Percentiles rank a stretch among this genome's conserved stretches.
Evolutionary conservation across 2,113 vertebrate genomes (phyloP).

Genomic region (Motacilla tschutschensis): DNA sequence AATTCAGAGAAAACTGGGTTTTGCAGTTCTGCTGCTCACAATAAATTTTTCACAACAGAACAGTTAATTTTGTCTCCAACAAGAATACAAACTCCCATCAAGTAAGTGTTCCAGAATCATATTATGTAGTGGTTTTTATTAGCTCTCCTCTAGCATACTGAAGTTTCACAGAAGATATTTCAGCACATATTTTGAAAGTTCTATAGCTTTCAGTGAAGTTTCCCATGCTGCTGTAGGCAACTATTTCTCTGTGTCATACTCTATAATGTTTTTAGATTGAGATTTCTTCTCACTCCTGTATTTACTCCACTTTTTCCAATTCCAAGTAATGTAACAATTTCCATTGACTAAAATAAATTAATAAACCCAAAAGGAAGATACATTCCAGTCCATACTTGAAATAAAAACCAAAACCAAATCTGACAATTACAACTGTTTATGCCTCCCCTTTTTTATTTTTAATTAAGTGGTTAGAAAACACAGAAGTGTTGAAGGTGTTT

Average conservation of each 20-base stretch:
- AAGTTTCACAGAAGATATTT: not conserved
- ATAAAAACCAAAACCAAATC: not conserved
- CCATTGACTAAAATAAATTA: not conserved
- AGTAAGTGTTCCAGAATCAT: not conserved
- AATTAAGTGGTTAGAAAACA: not conserved
- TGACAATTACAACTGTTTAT: not conserved
- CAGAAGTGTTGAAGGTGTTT: not conserved
- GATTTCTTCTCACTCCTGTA: not conserved
- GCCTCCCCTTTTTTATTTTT: not conserved
- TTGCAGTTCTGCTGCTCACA: not conserved
- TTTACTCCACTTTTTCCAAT: not conserved
- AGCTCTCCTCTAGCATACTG: not conserved
- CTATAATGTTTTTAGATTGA: not conserved
- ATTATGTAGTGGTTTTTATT: not conserved
- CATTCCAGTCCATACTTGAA: not conserved
- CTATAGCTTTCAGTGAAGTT: not conserved
- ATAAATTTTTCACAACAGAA: not conserved
- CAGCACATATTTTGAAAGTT: not conserved
- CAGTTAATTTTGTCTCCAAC: not conserved
- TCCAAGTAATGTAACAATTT: not conserved
- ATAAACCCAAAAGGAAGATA: not conserved
- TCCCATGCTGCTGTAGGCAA: not conserved
- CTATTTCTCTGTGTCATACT: not conserved
- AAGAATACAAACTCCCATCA: not conserved
- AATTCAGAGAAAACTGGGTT: not conserved